phyloP scores from a whole-genome alignment of 92 coral and sea anemone genomes.

The Porites lobata region DNA sequence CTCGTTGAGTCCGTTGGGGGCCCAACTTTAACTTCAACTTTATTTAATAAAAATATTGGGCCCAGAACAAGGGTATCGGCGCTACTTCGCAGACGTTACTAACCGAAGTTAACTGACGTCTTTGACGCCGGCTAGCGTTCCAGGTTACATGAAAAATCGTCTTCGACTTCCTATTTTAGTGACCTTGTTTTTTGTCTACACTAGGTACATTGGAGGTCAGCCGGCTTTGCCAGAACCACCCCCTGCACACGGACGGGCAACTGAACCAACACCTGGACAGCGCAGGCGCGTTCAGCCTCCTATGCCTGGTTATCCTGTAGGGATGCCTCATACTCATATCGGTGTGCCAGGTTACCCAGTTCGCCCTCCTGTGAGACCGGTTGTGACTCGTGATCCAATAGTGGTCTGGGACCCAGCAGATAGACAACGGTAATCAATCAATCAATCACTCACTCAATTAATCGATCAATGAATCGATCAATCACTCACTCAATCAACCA shows the following conservation, averaged over 20 bases:
- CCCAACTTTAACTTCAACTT: too few relatives aligned
- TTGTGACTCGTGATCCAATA: constrained; percentile 94
- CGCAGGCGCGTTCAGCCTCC: constrained; percentile 85
- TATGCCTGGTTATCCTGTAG: constrained; percentile 72
- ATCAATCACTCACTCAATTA: background rate
- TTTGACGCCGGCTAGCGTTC: too few relatives aligned
- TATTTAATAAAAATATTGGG: too few relatives aligned
- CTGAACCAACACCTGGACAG: constrained; percentile 97
- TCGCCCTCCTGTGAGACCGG: constrained; percentile 85
- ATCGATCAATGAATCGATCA: background rate
- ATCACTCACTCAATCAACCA: background rate
- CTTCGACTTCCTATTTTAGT: background rate
- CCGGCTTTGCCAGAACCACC: constrained; percentile 98
- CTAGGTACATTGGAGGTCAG: constrained; percentile 80
- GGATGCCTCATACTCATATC: constrained; percentile 69
- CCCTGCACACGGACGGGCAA: constrained; percentile 97
- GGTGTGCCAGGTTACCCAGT: constrained; percentile 88
- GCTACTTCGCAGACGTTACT: too few relatives aligned
- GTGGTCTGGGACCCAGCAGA: constrained; percentile 99
- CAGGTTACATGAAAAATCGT: background rate
- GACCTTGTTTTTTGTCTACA: background rate
- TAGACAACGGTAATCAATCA: constrained; percentile 79
- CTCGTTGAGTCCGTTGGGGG: too few relatives aligned
- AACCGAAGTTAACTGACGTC: too few relatives aligned
- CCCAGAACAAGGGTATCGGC: too few relatives aligned